Base-by-base conservation (phyloP, 2,888 invertebrate genomes). In the Phortica okadai region DNA sequence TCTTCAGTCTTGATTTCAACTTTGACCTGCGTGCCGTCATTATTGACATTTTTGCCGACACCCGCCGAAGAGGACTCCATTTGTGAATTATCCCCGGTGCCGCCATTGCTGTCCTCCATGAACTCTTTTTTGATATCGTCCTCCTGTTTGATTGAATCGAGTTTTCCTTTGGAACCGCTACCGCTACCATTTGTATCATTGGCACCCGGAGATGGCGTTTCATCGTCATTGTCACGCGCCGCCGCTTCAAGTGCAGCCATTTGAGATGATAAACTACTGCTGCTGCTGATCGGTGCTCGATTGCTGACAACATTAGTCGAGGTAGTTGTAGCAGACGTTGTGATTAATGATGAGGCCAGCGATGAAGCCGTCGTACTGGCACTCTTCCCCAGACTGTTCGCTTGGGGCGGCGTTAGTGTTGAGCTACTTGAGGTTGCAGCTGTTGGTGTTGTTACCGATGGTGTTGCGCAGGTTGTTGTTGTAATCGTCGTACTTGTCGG, bases 221-320 rank as follows among this genome's bases (percentile, higher is more conserved):
- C 94, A 80, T 95, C 93, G 80, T 94, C 94, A 83, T 94, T 93
- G 82, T 94, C 94, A 44, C 94, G 93, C 0, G 94, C 93, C 5
- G 95, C 94, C 6, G 95, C 95, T 82, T 94, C 94, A 74, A 95
- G 93, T 5, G 95, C 95, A 14, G 95, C 95, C 94, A 95, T 94
- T 90, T 95, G 95, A 10, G 95, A 94, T 25, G 95, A 94, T 89
- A 94, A 93, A 76, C 91, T 91, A 64, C 90, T 92, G 21, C 93
- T 92, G 72, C 82, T 87, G 70, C 83, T 84, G 70, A 86, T 86
- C 78, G 86, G 1, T 84, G 87, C n/a, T 78, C 74, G 79, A 69
- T 45, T 58, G 54, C 69, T 33, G 33, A 79, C 67, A 77, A 79
- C 77, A 80, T 77, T 83, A 70, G 79, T 84, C 10, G 88, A 83